Conservation (phyloP, 2,113 vertebrate genomes). For the Eulemur rufifrons region DNA sequence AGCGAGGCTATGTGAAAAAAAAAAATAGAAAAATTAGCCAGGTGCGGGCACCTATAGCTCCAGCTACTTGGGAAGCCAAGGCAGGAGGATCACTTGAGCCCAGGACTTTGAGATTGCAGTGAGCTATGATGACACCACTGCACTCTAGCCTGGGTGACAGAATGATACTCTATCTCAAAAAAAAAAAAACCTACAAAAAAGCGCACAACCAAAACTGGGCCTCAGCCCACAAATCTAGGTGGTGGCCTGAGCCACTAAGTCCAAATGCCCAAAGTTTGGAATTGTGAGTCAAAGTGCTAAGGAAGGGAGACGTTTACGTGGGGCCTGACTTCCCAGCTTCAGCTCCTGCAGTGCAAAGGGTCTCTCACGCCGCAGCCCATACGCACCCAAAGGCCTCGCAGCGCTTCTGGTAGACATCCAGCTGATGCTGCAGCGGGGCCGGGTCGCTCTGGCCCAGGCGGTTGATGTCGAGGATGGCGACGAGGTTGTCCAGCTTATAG, state of each 20-base stretch:
- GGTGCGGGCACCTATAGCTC: no score
- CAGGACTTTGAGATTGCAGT: no score
- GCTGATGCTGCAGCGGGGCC: constrained; percentile 93
- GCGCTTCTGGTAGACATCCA: constrained; percentile 96
- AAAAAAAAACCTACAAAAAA: no score
- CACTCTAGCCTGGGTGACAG: no score
- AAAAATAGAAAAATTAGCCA: no score
- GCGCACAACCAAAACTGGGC: not conserved
- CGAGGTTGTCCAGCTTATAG: constrained; percentile 96
- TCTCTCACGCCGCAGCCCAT: not conserved
- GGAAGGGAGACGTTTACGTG: not conserved
- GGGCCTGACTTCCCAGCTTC: not conserved
- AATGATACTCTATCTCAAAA: no score
- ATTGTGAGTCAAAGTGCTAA: not conserved
- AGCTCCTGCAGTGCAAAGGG: not conserved
- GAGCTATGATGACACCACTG: no score
- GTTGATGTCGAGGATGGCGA: constrained; percentile 96
- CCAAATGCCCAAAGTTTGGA: not conserved
- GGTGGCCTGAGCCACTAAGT: not conserved
- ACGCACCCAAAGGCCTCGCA: constrained; percentile 96
- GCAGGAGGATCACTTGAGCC: no score
- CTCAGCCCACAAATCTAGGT: not conserved
- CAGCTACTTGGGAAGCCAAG: no score
- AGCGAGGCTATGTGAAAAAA: not conserved
- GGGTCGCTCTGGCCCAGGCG: constrained; percentile 96